Evolutionary conservation across 2,113 vertebrate genomes (phyloP).

Genomic region (Megatriorchis doriae): DNA sequence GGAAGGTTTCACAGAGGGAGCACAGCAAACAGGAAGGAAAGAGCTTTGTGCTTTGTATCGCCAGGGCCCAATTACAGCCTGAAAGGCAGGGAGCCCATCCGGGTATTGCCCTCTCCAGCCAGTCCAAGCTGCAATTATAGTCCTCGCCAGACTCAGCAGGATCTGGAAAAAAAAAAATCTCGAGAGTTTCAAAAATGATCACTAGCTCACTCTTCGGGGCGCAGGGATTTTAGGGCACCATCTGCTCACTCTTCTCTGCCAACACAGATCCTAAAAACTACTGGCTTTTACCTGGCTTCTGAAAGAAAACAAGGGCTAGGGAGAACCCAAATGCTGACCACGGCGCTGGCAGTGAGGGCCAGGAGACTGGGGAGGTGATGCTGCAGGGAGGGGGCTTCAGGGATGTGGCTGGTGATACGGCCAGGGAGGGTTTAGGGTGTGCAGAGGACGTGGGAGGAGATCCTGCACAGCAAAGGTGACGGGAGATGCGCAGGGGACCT

Average conservation of each 20-base stretch:
- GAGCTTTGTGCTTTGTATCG: constrained; percentile 47
- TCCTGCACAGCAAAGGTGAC: not conserved
- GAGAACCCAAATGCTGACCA: not conserved
- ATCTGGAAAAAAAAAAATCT: not conserved
- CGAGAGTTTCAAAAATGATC: not conserved
- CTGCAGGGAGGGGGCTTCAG: not conserved
- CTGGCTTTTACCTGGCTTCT: constrained; percentile 47
- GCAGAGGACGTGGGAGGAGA: not conserved
- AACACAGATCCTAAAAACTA: constrained; percentile 32
- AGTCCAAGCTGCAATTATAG: constrained; percentile 31
- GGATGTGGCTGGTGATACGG: not conserved
- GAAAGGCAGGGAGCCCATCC: constrained; percentile 48
- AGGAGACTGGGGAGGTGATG: not conserved
- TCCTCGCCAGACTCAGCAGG: constrained; percentile 5
- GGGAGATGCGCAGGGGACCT: not conserved
- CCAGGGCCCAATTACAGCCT: constrained; percentile 45
- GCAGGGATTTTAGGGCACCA: constrained; percentile 37
- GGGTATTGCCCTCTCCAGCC: constrained; percentile 52
- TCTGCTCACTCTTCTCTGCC: constrained; percentile 13
- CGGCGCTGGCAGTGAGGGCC: not conserved
- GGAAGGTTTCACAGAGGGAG: constrained; percentile 32
- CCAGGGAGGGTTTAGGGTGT: not conserved
- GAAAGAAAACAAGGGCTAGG: not conserved
- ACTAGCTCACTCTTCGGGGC: not conserved
- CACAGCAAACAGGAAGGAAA: constrained; percentile 20